Evolutionary conservation across 2,113 vertebrate species (phyloP).

Genomic region (Motacilla tschutschensis): DNA sequence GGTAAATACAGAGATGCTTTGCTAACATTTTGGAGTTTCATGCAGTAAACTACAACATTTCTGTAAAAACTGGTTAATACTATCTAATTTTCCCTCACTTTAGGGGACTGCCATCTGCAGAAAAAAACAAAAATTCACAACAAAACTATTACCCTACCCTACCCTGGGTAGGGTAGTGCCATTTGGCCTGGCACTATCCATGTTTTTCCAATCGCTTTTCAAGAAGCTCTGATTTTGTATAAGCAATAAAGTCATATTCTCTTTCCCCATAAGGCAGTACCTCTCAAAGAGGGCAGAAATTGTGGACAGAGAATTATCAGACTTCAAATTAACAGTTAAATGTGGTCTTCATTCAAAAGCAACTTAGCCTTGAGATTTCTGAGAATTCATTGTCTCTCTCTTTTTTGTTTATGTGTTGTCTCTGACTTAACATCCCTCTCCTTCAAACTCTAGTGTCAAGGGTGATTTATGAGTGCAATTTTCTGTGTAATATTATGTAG

Average conservation of each 20-base stretch:
- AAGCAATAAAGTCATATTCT: background rate
- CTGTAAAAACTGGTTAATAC: background rate
- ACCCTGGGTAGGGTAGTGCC: background rate
- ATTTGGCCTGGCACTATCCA: background rate
- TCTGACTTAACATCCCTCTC: conserved; percentile 19
- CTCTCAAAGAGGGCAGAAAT: conserved; percentile 2
- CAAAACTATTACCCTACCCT: background rate
- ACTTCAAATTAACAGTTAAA: conserved; percentile 13
- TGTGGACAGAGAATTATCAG: background rate
- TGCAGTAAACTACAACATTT: background rate
- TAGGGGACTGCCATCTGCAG: background rate
- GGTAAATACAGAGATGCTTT: background rate
- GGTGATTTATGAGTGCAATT: conserved; percentile 30
- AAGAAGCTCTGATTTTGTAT: background rate
- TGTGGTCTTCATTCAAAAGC: conserved; percentile 4
- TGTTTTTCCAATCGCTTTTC: background rate
- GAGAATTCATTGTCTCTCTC: background rate
- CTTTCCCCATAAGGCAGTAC: background rate
- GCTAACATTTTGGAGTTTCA: background rate
- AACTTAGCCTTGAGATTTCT: background rate
- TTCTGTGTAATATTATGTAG: conserved; percentile 21
- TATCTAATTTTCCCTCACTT: background rate
- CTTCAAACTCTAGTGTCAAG: background rate
- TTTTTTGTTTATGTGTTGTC: background rate
- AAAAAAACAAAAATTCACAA: background rate